Base-by-base conservation (phyloP, 2,113 vertebrate species). In the Podarcis raffonei region DNA sequence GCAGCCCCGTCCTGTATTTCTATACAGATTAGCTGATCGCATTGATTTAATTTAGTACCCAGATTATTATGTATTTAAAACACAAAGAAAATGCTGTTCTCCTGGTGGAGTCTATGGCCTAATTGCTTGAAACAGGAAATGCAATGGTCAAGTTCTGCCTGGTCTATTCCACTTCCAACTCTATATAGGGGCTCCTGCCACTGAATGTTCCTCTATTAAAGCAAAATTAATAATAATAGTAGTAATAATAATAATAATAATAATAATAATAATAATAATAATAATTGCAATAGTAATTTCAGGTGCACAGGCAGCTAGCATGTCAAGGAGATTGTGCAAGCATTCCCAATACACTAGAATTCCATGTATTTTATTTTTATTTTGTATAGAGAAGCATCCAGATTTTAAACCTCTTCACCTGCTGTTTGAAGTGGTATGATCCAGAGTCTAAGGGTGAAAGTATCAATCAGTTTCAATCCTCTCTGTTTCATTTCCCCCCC, bases 1-100 rank as follows among this genome's bases (percentile, higher is more conserved):
- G 59, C 83, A 95, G 65, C 72, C 72, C 91, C 93, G 69, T 80
- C 9, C 75, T 80, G 84, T 85, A 83, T 81, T 9, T 6, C 2
- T 87, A 32, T 48, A 89, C 48, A 37, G 90, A 8, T 16, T 13
- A 92, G 20, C 16, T 90, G 27, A 89, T 90, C 57, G 81, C 65
- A 85, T 71, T 88, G 35, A 57, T 77, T 91, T 89, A 62, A 5
- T 74, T 74, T 35, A 69, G 15, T 69, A 65, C 72, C 25, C 77
- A 69, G 53, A 16, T 53, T 1, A 2, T 88, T 42, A 42, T 25
- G 89, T 42, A 3, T 42, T 76, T 59, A 77, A 79, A 57, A 57
- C 68, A 72, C 53, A 69, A 57, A 42, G 65, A 71, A 72, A 57
- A 30, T 42, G 32, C 59, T 62, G 4, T 86, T 68, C 37, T 78